Evolutionary conservation across 2,113 vertebrate species (phyloP).

Genomic region (Odocoileus virginianus): DNA sequence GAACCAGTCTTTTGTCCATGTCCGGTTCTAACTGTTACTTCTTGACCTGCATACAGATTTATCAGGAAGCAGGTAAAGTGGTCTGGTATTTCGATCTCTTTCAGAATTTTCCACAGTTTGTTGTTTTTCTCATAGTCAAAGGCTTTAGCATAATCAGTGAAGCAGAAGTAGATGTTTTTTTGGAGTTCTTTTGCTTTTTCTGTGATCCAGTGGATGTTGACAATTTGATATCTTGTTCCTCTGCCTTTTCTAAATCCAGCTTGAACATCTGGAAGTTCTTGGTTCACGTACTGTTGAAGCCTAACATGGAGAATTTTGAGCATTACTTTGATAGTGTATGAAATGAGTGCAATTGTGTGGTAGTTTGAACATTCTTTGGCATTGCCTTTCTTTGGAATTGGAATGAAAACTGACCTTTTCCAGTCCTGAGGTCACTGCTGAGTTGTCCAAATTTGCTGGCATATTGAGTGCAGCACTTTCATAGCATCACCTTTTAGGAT

Average conservation of each 20-base stretch:
- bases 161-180: not conserved
- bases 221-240: not conserved
- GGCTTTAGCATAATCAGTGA: not conserved
- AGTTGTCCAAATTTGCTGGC: not conserved
- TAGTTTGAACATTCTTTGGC: not conserved
- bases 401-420: not conserved
- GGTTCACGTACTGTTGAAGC: not conserved
- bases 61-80: not conserved
- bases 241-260: not conserved
- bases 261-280: not conserved
- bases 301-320: not conserved
- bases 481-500: not conserved
- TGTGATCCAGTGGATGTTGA: not conserved
- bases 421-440: not conserved
- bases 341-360: not conserved
- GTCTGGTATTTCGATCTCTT: not conserved
- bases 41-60: not conserved
- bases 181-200: not conserved
- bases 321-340: not conserved
- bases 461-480: not conserved
- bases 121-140: not conserved
- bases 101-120: not conserved
- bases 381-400: not conserved
- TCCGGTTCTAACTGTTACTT: not conserved
- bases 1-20: not conserved